Percentiles rank a stretch among this genome's conserved stretches.
These are phyloP conservation scores for Drosophila tristis DNA, from an alignment of 1,140 invertebrate genomes.

Conservation along the genomic window DNA sequence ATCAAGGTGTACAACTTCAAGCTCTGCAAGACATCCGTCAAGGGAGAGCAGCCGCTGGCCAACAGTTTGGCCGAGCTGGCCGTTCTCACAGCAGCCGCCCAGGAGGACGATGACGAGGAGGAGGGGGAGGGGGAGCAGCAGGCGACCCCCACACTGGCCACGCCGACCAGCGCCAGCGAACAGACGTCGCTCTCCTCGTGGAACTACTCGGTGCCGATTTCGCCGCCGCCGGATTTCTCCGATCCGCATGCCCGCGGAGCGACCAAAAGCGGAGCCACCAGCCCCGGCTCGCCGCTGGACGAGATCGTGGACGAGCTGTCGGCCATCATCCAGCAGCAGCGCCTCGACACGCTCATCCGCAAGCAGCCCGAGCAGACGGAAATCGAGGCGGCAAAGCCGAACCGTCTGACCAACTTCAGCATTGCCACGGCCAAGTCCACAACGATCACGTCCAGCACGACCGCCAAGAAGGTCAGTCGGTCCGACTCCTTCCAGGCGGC, in stretches of 20 bases:
- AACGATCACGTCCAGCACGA: slow-evolving; percentile 4
- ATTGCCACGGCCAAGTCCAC: slow-evolving; percentile 48
- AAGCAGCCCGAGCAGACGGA: slow-evolving; percentile 56
- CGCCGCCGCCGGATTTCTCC: slow-evolving; percentile 79
- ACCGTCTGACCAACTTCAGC: slow-evolving; percentile 74
- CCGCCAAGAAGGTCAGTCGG: slow-evolving; percentile 25
- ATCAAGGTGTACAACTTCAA: slow-evolving; percentile 83
- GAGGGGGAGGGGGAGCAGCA: neutral
- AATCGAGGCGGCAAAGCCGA: slow-evolving; percentile 77
- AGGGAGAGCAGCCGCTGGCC: slow-evolving; percentile 26
- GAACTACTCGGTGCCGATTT: slow-evolving; percentile 79
- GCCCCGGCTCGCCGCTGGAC: slow-evolving; percentile 60
- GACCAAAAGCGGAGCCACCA: slow-evolving; percentile 14
- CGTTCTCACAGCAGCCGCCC: slow-evolving; percentile 27
- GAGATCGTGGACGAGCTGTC: slow-evolving; percentile 77
- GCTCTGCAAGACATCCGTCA: slow-evolving; percentile 73
- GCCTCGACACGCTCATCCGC: slow-evolving; percentile 72
- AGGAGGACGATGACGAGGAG: slow-evolving; percentile 9
- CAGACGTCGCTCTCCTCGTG: slow-evolving; percentile 68
- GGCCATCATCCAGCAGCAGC: slow-evolving; percentile 72
- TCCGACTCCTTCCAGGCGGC: slow-evolving; percentile 76
- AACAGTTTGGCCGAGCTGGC: slow-evolving; percentile 60
- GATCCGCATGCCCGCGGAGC: slow-evolving; percentile 35
- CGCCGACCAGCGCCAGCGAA: slow-evolving; percentile 54
- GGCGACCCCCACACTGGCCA: slow-evolving; percentile 21